Evolutionary conservation across 1,140 invertebrate genomes (phyloP).

Genomic region (Parapsyche elsis): DNA sequence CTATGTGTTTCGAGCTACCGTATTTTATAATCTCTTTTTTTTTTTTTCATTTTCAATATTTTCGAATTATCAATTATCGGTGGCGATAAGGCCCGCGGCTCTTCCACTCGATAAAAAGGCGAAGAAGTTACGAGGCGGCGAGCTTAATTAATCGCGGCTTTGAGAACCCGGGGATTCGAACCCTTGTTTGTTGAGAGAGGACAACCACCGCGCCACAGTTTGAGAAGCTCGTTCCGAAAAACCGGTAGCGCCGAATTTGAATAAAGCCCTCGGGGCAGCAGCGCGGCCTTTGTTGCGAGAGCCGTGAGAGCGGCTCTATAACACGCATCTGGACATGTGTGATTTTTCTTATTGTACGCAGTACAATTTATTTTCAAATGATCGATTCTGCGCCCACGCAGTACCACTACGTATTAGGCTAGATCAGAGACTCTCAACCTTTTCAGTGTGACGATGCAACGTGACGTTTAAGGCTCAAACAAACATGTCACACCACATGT

Average conservation of each 20-base stretch:
- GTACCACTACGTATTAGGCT: no score
- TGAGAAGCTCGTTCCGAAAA: slow-evolving; percentile 30
- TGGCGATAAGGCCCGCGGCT: not conserved
- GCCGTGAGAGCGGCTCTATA: slow-evolving; percentile 9
- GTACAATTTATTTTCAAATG: no score
- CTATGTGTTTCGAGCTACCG: not conserved
- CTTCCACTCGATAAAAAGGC: slow-evolving; percentile 18
- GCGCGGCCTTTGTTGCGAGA: slow-evolving; percentile 14
- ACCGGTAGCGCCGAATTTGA: slow-evolving; percentile 53
- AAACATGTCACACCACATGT: no score
- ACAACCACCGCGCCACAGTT: slow-evolving; percentile 3
- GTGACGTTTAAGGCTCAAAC: no score
- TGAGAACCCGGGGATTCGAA: slow-evolving; percentile 7
- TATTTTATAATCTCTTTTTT: not conserved
- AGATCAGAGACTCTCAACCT: no score
- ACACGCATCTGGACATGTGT: not conserved
- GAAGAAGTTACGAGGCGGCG: slow-evolving; percentile 36
- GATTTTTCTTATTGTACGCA: no score
- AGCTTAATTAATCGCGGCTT: slow-evolving; percentile 48
- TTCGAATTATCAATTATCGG: slow-evolving; percentile 36
- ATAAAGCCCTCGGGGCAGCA: slow-evolving; percentile 38
- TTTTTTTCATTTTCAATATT: not conserved
- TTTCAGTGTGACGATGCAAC: no score
- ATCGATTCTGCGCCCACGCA: no score
- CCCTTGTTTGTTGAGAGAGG: not conserved